Evolutionary conservation across 2,888 invertebrate species (phyloP), one percentile per base, ranked within the genome.

Genomic region (Phrixothrix hirtus): DNA sequence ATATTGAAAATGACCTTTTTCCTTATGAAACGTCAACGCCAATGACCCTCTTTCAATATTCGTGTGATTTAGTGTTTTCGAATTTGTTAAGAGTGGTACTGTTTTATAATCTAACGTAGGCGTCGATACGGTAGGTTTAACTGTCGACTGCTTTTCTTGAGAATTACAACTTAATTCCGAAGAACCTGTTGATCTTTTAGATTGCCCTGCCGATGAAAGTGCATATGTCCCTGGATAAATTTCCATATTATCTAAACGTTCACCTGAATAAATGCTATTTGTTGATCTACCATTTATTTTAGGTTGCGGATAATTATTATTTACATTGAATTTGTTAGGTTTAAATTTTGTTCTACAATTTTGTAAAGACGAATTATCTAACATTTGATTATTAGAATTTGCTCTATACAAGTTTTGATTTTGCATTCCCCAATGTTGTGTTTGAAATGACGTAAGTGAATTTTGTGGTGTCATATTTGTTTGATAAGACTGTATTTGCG

Each of bases 291-390:
- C 52, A 35, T 52, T 35, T 1, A 27, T 31, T 37, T 42, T 36
- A n/a, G 44, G 49, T 26, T 41, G 38, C 7, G 26, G 17, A 14
- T 48, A 39, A 32, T 44, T 58, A 17, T 26, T 36, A 13, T 43
- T 36, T 3, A 45, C 41, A 31, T 46, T 52, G 6, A 43, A 48
- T 30, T 52, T 58, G 34, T 43, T 52, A n/a, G 38, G 29, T 49
- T 52, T 54, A 37, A 36, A 27, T 39, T 51, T 59, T 15, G 53
- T 32, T n/a, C 47, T 39, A 10, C 12, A 10, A 11, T 27, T 35
- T 30, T 38, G 47, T 4, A 25, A 21, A n/a, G 31, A 26, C 1
- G 12, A n/a, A n/a, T n/a, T n/a, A 26, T 10, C 26, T 10, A 27
- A 26, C 6, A 48, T 26, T 10, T 51, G 44, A 9, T 51, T 39